Evolutionary conservation across 2,113 vertebrate genomes (phyloP).

Genomic region (Pitta sordida): DNA sequence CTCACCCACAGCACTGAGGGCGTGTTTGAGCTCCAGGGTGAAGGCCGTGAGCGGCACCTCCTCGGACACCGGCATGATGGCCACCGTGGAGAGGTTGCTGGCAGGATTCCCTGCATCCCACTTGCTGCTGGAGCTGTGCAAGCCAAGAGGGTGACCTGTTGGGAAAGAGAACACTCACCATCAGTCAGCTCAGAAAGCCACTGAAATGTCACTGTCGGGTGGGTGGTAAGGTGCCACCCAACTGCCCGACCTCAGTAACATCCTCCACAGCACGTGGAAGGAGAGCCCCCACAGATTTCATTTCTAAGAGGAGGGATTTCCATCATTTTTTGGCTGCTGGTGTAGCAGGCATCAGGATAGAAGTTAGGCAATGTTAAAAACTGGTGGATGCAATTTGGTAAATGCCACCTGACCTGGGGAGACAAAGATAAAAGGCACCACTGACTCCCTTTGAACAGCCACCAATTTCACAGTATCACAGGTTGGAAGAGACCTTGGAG

Average conservation of each 20-base stretch:
- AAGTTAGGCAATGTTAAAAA: neutral
- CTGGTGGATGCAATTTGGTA: neutral
- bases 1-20: conserved; percentile 87
- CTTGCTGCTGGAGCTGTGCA: conserved; percentile 79
- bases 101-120: conserved; percentile 87
- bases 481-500: no score
- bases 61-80: conserved; percentile 88
- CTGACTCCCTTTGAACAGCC: neutral
- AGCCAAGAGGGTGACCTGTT: conserved; percentile 78
- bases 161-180: neutral
- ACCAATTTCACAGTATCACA: no score
- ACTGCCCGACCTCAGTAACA: neutral
- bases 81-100: conserved; percentile 89
- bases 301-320: neutral
- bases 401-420: neutral
- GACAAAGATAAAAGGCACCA: neutral
- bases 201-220: neutral
- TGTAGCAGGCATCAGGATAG: fast-evolving
- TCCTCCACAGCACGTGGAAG: neutral
- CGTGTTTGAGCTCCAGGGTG: conserved; percentile 89
- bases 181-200: neutral
- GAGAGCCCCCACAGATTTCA: neutral
- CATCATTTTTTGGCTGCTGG: neutral
- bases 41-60: conserved; percentile 91
- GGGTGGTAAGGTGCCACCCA: neutral